Conservation (phyloP, 2,113 vertebrate genomes). For the Calyptomena viridis region DNA sequence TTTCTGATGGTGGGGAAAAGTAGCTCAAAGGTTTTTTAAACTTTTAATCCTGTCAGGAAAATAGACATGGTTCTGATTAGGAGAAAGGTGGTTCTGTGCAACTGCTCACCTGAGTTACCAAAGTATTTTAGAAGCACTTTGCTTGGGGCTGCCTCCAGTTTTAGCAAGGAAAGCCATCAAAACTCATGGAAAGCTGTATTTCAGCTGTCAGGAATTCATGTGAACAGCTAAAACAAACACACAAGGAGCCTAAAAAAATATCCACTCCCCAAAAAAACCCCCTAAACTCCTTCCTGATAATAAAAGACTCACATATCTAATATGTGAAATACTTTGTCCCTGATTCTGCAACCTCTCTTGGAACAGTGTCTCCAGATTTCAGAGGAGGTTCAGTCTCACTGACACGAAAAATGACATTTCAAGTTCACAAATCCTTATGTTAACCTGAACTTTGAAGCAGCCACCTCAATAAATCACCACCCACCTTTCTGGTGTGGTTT, state of each 20-base stretch:
- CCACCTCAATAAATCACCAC: not conserved
- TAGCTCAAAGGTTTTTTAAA: not conserved
- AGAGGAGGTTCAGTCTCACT: not conserved
- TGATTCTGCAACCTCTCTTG: not conserved
- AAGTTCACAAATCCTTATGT: not conserved
- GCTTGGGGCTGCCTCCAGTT: not conserved
- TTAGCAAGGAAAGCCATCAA: not conserved
- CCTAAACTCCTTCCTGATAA: not conserved
- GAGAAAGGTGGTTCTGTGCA: not conserved
- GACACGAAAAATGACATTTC: not conserved
- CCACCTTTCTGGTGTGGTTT: not conserved
- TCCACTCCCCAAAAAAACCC: not conserved
- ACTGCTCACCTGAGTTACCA: not conserved
- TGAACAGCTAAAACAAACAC: not conserved
- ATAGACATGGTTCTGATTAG: not conserved
- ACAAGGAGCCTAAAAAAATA: not conserved
- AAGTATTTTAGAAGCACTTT: not conserved
- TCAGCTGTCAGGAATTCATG: not conserved
- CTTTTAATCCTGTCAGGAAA: not conserved
- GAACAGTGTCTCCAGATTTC: not conserved
- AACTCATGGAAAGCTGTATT: not conserved
- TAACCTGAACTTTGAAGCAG: not conserved
- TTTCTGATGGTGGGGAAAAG: not conserved
- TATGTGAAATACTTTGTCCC: slow-evolving; percentile 6
- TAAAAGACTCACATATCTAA: not conserved